Base-by-base conservation (phyloP, 2,888 invertebrate species). In the Epirrhoe tristata region DNA sequence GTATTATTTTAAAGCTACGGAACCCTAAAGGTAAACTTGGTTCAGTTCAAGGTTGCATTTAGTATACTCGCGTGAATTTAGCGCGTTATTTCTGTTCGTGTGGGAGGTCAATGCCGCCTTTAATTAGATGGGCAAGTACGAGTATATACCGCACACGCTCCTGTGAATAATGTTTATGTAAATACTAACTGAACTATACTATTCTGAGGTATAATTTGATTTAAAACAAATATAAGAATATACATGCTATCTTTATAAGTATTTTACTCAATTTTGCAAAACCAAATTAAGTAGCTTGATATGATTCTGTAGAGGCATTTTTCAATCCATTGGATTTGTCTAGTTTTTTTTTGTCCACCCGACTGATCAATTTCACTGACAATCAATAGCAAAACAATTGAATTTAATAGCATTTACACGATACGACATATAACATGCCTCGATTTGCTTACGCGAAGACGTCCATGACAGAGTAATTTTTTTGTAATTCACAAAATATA, bases 21-120 rank as follows among this genome's bases (percentile, higher is more conserved):
- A 48, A 48, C 7, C 39, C 24, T 12, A 32, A 52, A 52, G 12
- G 50, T 53, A 53, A 53, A 53, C 54, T 34, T 54, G 39, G 24
- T 24, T 31, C 69, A 67, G 69, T 74, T 70, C 70, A 74, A 74
- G 74, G 70, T 66, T 63, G n/a, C 59, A 34, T 59, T 71, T 73
- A 65, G 69, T 62, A 59, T 70, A 70, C 56, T 73, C 17, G 73
- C 69, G 70, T 74, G 70, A 71, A 71, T 63, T 66, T 32, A 55
- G 67, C 48, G 56, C 65, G 59, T 61, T 58, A 60, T 66, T 71
- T 69, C 16, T 56, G 48, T 71, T 70, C 71, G 72, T 71, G 73
- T 65, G 64, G 66, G 70, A 67, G 74, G 74, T 74, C 74, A 74
- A 70, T 71, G 64, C 61, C 64, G 58, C 39, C 50, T 56, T 60